Evolutionary conservation across 2,797 vertebrate genomes (phyloP).

Genomic region (Enteromius mattozi): DNA sequence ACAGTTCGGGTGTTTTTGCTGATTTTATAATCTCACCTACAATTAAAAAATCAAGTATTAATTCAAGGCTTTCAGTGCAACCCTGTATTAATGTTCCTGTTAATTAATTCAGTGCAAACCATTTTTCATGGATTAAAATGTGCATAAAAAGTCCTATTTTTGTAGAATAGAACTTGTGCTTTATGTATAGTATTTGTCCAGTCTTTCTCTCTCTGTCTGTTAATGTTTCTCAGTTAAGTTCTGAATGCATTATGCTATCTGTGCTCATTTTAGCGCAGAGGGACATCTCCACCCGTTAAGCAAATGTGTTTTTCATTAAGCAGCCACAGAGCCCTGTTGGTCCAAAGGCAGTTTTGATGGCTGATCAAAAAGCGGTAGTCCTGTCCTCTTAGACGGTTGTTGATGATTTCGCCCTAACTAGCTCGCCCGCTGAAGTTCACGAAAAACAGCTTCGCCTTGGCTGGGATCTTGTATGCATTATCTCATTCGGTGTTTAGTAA

Average conservation of each 20-base stretch:
- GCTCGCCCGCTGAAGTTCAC: slow-evolving; percentile 66
- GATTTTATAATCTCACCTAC: not conserved
- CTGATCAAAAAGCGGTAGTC: slow-evolving; percentile 55
- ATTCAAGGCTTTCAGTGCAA: not conserved
- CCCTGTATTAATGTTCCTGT: not conserved
- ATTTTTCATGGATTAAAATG: not conserved
- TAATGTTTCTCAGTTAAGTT: not conserved
- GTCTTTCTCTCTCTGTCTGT: not conserved
- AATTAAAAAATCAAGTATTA: not conserved
- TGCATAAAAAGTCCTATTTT: not conserved
- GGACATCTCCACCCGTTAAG: slow-evolving; percentile 41
- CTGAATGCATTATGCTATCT: not conserved
- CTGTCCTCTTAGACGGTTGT: slow-evolving; percentile 39
- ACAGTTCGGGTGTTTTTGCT: not conserved
- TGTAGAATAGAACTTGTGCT: not conserved
- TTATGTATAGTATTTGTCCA: no score
- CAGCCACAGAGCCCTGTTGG: slow-evolving; percentile 12
- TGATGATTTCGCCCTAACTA: slow-evolving; percentile 64
- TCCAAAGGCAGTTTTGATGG: slow-evolving; percentile 48
- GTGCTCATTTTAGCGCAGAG: not conserved
- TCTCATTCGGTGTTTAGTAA: slow-evolving; percentile 48
- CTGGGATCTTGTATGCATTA: slow-evolving; percentile 15
- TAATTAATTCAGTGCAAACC: not conserved
- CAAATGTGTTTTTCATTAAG: slow-evolving; percentile 56
- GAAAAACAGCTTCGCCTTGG: slow-evolving; percentile 16